Base-by-base conservation (phyloP, 2,797 vertebrate species). In the Darevskia nairensis region DNA sequence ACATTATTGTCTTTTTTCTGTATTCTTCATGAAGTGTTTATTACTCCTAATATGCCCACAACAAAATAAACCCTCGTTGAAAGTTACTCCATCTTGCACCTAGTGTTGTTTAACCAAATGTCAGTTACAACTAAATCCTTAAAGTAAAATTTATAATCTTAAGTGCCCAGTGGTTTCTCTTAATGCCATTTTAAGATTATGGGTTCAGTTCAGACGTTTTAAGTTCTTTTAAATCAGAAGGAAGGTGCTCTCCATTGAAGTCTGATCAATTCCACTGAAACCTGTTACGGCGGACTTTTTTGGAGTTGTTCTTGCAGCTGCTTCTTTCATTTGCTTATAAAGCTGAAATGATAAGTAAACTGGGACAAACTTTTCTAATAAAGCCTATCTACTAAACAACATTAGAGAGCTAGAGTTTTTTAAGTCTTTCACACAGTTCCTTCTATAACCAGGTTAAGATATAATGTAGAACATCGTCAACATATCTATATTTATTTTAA, bases 381-480 rank as follows among this genome's bases (percentile, higher is more conserved):
- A 84, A 80, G 32, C 77, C 90, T 66, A 79, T 68, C 66, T 66
- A 15, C 3, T 0, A 80, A 82, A 79, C 82, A 50, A 4, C 86
- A 64, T 78, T 64, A 80, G 23, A 87, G 78, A 88, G 29, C 46
- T 83, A 71, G 46, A 85, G 61, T 35, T 89, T 89, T 82, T 75
- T 4, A 46, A 85, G 21, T 74, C 25, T 77, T n/a, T 77, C 83
- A 64, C 0, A 0, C 55, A 19, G 85, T 61, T 17, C 71, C 82
- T 84, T 44, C 75, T 15, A 59, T 68, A 59, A 84, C 46, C 35
- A 15, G 17, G 44, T 85, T 85, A 81, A 46, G 44, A 68, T 10
- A 78, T 74, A 84, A 64, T 91, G 44, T 89, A 89, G 35, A 25
- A 46, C 90, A 90, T 90, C 44, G 64, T 80, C 29, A 77, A 84